phyloP scores from a whole-genome alignment of 1,140 invertebrate species.

The Laodelphax striatellus region DNA sequence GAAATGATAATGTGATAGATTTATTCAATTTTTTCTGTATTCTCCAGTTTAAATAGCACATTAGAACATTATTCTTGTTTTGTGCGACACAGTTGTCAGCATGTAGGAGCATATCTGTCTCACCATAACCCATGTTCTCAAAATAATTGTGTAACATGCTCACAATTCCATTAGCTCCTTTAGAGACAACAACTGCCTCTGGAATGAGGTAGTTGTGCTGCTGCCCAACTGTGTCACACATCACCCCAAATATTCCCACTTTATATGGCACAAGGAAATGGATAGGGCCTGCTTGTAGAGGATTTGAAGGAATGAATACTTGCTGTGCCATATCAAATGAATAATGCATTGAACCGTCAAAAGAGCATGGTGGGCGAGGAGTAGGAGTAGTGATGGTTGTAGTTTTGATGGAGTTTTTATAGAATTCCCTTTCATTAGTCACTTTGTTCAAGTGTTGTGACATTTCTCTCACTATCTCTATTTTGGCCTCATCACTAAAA shows the following conservation, averaged over 20 bases:
- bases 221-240: constrained; percentile 11
- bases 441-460: neutral
- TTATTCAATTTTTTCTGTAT: neutral
- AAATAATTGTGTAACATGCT: constrained; percentile 17
- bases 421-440: neutral
- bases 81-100: too few species aligned
- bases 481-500: neutral
- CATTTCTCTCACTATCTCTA: neutral
- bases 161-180: constrained; percentile 15
- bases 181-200: neutral
- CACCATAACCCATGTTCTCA: constrained; percentile 3
- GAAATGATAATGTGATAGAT: neutral
- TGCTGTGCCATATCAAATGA: constrained; percentile 15
- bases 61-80: constrained; percentile 12
- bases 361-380: neutral
- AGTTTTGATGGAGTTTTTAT: neutral
- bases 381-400: neutral
- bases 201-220: constrained; percentile 17
- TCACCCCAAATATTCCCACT: constrained; percentile 15
- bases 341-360: constrained; percentile 9
- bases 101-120: constrained; percentile 16
- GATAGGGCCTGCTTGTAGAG: constrained; percentile 14
- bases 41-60: constrained; percentile 3
- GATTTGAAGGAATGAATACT: constrained; percentile 9
- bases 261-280: constrained; percentile 16